Conservation (phyloP, 2,888 invertebrate species). For the Neria commutata region DNA sequence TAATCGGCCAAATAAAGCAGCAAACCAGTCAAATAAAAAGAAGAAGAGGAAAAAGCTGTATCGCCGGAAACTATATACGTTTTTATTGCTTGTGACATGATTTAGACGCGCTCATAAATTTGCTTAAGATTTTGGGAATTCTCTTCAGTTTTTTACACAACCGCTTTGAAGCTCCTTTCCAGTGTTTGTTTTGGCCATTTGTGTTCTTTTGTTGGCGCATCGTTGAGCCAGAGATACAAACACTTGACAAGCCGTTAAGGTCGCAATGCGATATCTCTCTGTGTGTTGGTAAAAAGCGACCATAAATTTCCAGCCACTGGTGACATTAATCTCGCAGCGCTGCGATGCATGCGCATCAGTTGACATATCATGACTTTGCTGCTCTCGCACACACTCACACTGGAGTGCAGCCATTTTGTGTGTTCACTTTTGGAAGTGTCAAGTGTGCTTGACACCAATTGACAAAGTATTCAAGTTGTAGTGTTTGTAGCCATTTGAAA, state of each 20-base stretch:
- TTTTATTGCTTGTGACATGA: constrained; percentile 38
- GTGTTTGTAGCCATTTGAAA: too few relatives aligned
- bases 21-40: neutral
- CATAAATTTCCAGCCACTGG: constrained; percentile 46
- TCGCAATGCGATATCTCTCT: too few relatives aligned
- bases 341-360: too few relatives aligned
- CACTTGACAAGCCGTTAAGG: too few relatives aligned
- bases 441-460: too few relatives aligned
- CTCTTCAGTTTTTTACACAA: constrained; percentile 18
- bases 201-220: neutral
- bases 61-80: constrained; percentile 9
- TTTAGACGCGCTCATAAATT: constrained; percentile 55
- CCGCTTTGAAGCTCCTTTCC: constrained; percentile 28
- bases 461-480: too few relatives aligned
- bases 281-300: constrained; percentile 24
- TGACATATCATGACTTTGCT: too few relatives aligned
- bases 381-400: too few relatives aligned
- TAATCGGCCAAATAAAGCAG: neutral
- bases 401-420: too few relatives aligned
- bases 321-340: constrained; percentile 33
- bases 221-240: too few relatives aligned
- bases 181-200: constrained; percentile 24
- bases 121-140: constrained; percentile 45
- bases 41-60: neutral
- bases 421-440: too few relatives aligned